Base-by-base conservation (phyloP, 2,888 invertebrate species). In the Autographa gamma region DNA sequence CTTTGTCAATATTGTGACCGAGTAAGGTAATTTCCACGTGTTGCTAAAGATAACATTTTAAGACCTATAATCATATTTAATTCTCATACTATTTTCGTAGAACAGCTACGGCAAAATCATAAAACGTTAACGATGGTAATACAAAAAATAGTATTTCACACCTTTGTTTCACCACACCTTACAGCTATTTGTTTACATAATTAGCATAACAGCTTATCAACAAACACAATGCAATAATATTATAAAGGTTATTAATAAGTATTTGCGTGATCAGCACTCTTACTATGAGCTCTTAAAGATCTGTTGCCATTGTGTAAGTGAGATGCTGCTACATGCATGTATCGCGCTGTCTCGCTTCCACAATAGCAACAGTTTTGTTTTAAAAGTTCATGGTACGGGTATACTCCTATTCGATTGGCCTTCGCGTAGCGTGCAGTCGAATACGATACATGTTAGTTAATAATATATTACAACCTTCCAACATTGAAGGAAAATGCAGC, bases 351-450 rank as follows among this genome's bases (percentile, higher is more conserved):
- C 25, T 25, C 25, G 25, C 25, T 25, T 25, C 25, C 25, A 25
- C 1, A 25, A 3, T 25, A 25, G 3, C 2, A 25, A 25, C 25
- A 2, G 25, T 1, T 25, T 3, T 25, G 25, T 25, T 25, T 25
- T 25, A 25, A 25, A 25, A 25, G 25, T 25, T 25, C 25, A 25
- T 25, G 25, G 25, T 25, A 25, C 25, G 3, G 25, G 25, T 25
- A 25, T 3, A 25, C 54, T 79, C 61, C 75, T 67, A 70, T 61
- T 65, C 52, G 11, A 43, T 56, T 62, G 69, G 69, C 77, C 77
- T 77, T 77, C 66, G 13, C 9, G 56, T 54, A 59, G 59, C 64
- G 66, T 67, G 66, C 58, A 68, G 63, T 31, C 11, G 38, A 34
- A 34, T 56, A 31, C 38, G 9, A 34, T 41, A 41, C 61, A 31